Conservation (phyloP, 2,113 vertebrate species). For the Antechinus flavipes region DNA sequence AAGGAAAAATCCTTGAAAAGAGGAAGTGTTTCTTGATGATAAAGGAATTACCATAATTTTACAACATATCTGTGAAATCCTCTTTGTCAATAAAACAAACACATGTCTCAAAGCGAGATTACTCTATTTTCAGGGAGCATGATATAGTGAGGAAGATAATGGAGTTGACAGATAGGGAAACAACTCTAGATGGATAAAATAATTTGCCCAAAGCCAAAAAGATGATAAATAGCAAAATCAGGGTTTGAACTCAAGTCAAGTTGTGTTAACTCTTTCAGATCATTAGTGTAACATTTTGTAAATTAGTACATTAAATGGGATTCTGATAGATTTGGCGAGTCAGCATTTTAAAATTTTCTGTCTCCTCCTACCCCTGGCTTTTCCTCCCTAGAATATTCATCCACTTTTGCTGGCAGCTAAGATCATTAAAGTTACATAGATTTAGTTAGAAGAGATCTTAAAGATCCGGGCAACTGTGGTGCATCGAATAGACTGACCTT, state of each 20-base stretch:
- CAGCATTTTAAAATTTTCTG: conserved; percentile 48
- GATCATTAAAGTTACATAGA: not conserved
- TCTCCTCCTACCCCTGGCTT: not conserved
- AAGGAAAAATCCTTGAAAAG: not conserved
- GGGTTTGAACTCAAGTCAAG: conserved; percentile 8
- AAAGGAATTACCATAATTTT: not conserved
- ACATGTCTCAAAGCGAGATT: not conserved
- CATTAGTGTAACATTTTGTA: conserved; percentile 60
- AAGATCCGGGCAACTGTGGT: not conserved
- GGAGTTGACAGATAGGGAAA: not conserved
- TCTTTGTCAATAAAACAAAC: not conserved
- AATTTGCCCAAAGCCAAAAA: conserved; percentile 5
- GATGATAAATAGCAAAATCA: not conserved
- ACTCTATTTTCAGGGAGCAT: not conserved
- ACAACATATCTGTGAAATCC: not conserved
- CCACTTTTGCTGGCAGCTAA: conserved; percentile 21
- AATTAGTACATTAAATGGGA: conserved; percentile 49
- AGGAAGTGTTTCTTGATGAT: not conserved
- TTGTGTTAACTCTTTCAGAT: conserved; percentile 72
- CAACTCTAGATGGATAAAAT: not conserved
- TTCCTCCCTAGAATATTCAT: conserved; percentile 49
- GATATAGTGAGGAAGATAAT: not conserved
- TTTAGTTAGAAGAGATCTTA: not conserved
- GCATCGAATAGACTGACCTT: not conserved
- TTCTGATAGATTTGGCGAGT: conserved; percentile 20